Evolutionary conservation across 2,113 vertebrate species (phyloP).

Genomic region (Melanerpes formicivorus): DNA sequence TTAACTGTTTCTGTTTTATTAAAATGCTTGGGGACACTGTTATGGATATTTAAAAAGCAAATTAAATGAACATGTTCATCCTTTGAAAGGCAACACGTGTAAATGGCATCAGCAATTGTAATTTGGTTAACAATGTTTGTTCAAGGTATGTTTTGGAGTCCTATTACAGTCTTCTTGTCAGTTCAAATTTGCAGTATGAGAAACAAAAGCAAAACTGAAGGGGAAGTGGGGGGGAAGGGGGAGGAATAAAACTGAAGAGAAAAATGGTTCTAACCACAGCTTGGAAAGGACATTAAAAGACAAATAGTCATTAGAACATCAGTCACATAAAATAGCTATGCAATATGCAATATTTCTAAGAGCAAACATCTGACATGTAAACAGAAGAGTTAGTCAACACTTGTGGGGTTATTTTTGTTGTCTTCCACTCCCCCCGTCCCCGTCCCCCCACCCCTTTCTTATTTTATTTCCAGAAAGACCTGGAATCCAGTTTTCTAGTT

Average conservation of each 20-base stretch:
- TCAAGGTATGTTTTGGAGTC: conserved; percentile 55
- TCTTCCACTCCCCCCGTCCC: too few relatives aligned
- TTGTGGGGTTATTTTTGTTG: neutral
- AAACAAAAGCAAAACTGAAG: conserved; percentile 51
- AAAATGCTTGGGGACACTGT: conserved; percentile 65
- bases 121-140: conserved; percentile 67
- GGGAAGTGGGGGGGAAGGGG: neutral
- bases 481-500: neutral
- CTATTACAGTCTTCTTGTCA: conserved; percentile 65
- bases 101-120: conserved; percentile 64
- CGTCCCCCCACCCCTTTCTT: too few relatives aligned
- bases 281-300: neutral
- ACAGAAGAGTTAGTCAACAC: neutral
- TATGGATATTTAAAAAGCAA: conserved; percentile 68
- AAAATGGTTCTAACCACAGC: neutral
- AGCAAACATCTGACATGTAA: neutral
- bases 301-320: neutral
- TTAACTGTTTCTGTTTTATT: conserved; percentile 72
- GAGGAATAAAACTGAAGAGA: neutral
- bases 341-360: neutral
- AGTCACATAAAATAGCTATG: neutral
- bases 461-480: neutral
- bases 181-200: conserved; percentile 44
- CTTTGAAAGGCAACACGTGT: conserved; percentile 71
- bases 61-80: conserved; percentile 70